Base-by-base conservation (phyloP, 2,797 vertebrate species). In the Pseudochromis fuscus region DNA sequence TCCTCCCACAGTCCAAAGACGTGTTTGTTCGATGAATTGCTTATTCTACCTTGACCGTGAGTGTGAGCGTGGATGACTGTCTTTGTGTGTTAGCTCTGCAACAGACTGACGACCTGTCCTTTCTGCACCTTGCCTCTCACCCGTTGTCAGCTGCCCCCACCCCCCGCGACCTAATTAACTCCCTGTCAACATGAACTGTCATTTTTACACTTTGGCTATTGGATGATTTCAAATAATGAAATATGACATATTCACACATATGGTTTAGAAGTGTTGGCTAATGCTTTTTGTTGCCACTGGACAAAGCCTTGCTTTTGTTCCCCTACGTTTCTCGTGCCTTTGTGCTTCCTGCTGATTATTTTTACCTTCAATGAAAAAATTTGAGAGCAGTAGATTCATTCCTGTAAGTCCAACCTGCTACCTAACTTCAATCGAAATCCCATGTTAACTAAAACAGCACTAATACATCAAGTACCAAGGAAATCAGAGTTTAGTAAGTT, bases 401-500 rank as follows among this genome's bases (percentile, higher is more conserved):
- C 23, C 4, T 2, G 27, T 35, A 6, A 21, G 46, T 7, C 19
- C 51, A 62, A n/a, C 33, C 15, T 53, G 10, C 52, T 52, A 13
- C 24, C 46, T 27, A 51, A 62, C 31, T 23, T n/a, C n/a, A 16
- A 55, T 30, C 38, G 19, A 70, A 48, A 31, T 37, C 28, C 5
- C 33, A 21, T 25, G 13, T 48, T 11, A 23, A 25, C 8, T 27
- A 23, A 44, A 10, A 45, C 10, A 45, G 19, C n/a, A 1, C 3
- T 37, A 37, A 37, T 37, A 15, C 7, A 37, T 37, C 7, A 31
- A 52, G 4, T 27, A 13, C 27, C 10, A 50, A 60, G 28, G 30
- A 25, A 11, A 48, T 77, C 33, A 52, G 66, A 58, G 8, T 56
- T 27, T 7, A 23, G 15, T 23, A 46, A 24, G 21, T 46, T 13